Evolutionary conservation across 1,140 invertebrate genomes (phyloP), one percentile per base, ranked within the genome.

Genomic region (Kradibia gibbosae): DNA sequence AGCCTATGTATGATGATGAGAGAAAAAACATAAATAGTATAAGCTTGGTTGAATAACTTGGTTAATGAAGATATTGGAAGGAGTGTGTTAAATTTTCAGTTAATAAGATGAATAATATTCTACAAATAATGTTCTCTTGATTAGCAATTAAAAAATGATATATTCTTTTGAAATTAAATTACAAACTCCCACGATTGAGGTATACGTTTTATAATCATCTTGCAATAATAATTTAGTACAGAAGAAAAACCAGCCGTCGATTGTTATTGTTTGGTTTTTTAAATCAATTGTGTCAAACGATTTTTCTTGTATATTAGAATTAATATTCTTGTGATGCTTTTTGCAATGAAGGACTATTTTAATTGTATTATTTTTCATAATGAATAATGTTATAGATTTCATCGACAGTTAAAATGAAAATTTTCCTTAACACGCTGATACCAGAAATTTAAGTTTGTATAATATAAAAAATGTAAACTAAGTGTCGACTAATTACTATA

Each of bases 11-110:
- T 53, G 25, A 36, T 13, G 65, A 15, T 2, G 1, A 28, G 42
- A 80, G 42, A 80, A 55, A 73, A 80, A 73, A 75, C 36, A 34
- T 28, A n/a, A 36, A 34, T 60, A 73, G 53, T 72, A 67, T 13
- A 17, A 22, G 39, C 0, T n/a, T n/a, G 34, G 25, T 72, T 36
- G 70, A 8, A 20, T 3, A 50, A 34, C 31, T 65, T 15, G n/a
- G 31, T 48, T 72, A 10, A 79, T 60, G 53, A 72, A 79, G 67
- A 60, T 79, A 72, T 60, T 53, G 71, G n/a, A 50, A 45, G 53
- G 53, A 48, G 8, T 48, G 25, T 45, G 28, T 31, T 25, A 62
- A 79, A 62, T 65, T 74, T 74, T 31, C 39, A 13, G 22, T 25
- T 50, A 55, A 80, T 65, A 65, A 73, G 25, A 34, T 36, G 17